These are phyloP conservation scores for Psylliodes chrysocephalus DNA, from an alignment of 2,888 invertebrate genomes.

Conservation along the genomic window DNA sequence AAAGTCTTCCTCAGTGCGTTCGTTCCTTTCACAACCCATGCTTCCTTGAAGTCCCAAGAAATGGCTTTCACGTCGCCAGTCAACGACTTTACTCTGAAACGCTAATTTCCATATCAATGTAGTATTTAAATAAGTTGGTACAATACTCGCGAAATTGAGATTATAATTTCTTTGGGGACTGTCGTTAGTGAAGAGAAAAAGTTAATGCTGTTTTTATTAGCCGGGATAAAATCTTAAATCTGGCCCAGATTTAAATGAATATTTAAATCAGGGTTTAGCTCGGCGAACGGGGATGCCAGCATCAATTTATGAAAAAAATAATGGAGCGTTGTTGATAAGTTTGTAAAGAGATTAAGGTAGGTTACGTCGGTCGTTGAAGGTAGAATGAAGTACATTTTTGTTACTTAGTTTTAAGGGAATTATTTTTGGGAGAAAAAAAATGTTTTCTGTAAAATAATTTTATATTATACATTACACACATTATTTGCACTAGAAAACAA, in stretches of 20 bases:
- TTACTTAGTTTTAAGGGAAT: too few species aligned
- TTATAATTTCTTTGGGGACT: slow-evolving; percentile 33
- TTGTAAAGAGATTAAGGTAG: too few species aligned
- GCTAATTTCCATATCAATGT: slow-evolving; percentile 46
- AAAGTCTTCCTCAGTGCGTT: slow-evolving; percentile 16
- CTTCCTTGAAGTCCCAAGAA: slow-evolving; percentile 1
- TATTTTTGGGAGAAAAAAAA: too few species aligned
- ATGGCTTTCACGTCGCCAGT: slow-evolving; percentile 5
- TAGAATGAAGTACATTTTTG: too few species aligned
- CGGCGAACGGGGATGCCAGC: neutral
- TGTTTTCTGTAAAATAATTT: too few species aligned
- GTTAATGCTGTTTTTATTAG: slow-evolving; percentile 37
- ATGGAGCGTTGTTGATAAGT: neutral
- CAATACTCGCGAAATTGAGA: slow-evolving; percentile 37
- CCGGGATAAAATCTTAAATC: slow-evolving; percentile 28
- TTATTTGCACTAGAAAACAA: too few species aligned
- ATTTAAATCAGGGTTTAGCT: slow-evolving; percentile 29
- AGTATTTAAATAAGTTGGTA: slow-evolving; percentile 43
- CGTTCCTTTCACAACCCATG: slow-evolving; percentile 11
- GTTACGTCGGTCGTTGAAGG: too few species aligned
- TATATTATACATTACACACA: too few species aligned
- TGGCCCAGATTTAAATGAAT: slow-evolving; percentile 22
- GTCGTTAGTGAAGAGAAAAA: slow-evolving; percentile 34
- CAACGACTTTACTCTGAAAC: slow-evolving; percentile 33
- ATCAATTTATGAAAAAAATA: slow-evolving; percentile 16